Conservation (phyloP, 2,113 vertebrate genomes). For the Coptodon rendalli region DNA sequence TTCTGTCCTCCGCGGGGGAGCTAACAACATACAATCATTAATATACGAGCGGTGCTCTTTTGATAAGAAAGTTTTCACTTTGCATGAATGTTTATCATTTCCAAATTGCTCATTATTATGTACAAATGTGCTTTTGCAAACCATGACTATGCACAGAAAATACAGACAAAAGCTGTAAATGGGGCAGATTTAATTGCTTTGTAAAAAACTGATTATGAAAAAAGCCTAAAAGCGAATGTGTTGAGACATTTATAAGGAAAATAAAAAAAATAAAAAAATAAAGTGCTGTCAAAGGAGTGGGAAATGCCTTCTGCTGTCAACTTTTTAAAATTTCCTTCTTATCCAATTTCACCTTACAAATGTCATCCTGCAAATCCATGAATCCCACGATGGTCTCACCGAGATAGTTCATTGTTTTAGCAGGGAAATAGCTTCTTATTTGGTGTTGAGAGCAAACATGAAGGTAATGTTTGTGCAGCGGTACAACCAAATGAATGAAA, state of each 20-base stretch:
- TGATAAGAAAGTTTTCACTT: not conserved
- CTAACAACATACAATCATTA: not conserved
- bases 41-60: not conserved
- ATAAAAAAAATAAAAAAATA: not conserved
- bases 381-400: not conserved
- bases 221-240: not conserved
- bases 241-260: not conserved
- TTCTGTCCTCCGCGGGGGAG: not conserved
- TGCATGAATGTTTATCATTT: slow-evolving; percentile 2
- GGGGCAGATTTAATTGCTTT: not conserved
- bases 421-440: not conserved
- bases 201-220: not conserved
- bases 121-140: slow-evolving; percentile 13
- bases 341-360: not conserved
- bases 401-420: not conserved
- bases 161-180: not conserved
- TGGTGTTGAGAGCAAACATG: not conserved
- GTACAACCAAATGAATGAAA: not conserved
- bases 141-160: not conserved
- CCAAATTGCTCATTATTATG: slow-evolving; percentile 25
- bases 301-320: not conserved
- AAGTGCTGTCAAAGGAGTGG: not conserved
- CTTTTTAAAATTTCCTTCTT: not conserved
- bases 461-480: not conserved
- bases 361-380: not conserved